Percentiles rank a stretch among this genome's conserved stretches.
phyloP scores from a whole-genome alignment of 2,888 invertebrate genomes.

The Stenolophus ochropezus region DNA sequence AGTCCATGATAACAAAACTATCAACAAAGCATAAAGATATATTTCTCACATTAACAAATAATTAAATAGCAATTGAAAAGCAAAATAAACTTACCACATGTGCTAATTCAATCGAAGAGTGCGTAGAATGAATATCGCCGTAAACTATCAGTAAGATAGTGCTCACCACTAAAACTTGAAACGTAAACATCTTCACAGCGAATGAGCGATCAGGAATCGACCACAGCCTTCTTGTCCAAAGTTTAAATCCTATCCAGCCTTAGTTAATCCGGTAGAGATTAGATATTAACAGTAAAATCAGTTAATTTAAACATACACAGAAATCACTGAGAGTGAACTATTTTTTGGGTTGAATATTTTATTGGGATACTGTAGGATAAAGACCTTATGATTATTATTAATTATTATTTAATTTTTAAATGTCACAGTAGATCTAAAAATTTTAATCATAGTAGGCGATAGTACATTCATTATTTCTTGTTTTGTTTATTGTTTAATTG shows the following conservation, averaged over 20 bases:
- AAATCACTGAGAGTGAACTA: not conserved
- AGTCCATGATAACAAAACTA: not conserved
- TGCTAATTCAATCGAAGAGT: slow-evolving; percentile 44
- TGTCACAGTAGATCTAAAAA: not conserved
- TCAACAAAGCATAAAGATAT: not conserved
- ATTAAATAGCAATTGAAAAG: not conserved
- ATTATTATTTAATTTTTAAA: not conserved
- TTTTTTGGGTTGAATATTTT: slow-evolving; percentile 9
- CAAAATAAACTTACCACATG: slow-evolving; percentile 44
- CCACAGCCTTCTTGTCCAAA: slow-evolving; percentile 2
- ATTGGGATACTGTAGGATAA: slow-evolving; percentile 31
- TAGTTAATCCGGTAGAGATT: slow-evolving; percentile 7
- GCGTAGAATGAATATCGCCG: slow-evolving; percentile 26
- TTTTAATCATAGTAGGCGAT: not conserved
- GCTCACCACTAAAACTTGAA: not conserved
- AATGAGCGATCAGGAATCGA: slow-evolving; percentile 21
- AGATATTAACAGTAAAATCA: slow-evolving; percentile 22
- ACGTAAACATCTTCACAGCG: slow-evolving; percentile 12
- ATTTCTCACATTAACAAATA: not conserved
- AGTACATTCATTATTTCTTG: not conserved
- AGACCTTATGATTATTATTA: slow-evolving; percentile 18
- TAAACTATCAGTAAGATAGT: slow-evolving; percentile 15
- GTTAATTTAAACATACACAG: not conserved
- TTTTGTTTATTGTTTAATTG: not conserved
- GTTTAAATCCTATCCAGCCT: not conserved